Base-by-base conservation (phyloP, 2,797 vertebrate species). In the Sparus aurata region DNA sequence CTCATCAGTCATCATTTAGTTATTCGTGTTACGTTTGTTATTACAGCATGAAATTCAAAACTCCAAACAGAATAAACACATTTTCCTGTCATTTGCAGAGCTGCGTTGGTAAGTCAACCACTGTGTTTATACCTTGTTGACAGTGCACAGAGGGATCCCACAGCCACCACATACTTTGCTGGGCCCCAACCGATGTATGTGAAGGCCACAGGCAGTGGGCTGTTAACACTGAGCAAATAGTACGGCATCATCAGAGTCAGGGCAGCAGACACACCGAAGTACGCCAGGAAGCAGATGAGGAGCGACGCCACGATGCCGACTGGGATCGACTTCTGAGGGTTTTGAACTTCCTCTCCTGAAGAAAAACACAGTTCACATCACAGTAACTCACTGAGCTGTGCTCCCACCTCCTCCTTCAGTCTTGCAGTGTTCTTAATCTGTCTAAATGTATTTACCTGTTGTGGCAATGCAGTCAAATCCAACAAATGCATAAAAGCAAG, bases 381-480 rank as follows among this genome's bases (percentile, higher is more conserved):
- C 38, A 38, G 38, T 11, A 38, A 38, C 38, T 38, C 2, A 38
- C 38, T 18, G 0, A 30, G 20, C 34, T 17, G 25, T 22, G 18
- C 3, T 11, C 7, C 23, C 65, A 12, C 2, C 23, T 43, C 16
- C 2, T 41, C 17, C 17, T 38, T 43, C 7, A 22, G 12, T n/a
- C 5, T 18, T 3, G 12, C 11, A 5, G 9, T 53, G 11, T 43
- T 22, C 45, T 38, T 2, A 15, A 25, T 5, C 0, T 7, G 12
- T 58, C 13, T 77, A 20, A 23, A 65, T 65, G 8, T 18, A 55
- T 43, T 58, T 60, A 97, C 97, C 96, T 72, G 91, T 96, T 57
- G 96, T 97, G 18, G 96, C 96, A 7, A 98, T 97, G 91, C 97
- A 97, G 90, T 97, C 97, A 89, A 98, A 98, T 25, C 97, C 97